phyloP scores from a whole-genome alignment of 2,797 vertebrate genomes.

The Dallia pectoralis region DNA sequence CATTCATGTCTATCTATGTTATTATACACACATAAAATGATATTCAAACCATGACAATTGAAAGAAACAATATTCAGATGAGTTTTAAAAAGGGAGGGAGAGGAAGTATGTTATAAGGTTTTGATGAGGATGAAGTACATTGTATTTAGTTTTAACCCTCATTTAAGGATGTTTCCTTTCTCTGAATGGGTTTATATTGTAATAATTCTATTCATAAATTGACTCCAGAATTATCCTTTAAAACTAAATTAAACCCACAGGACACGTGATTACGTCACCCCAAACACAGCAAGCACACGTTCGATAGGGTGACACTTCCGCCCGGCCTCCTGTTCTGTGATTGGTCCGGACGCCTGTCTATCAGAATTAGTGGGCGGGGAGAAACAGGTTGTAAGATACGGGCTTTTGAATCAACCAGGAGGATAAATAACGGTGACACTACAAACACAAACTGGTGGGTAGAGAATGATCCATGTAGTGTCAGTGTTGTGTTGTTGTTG shows the following conservation, averaged over 20 bases:
- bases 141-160: too few species aligned
- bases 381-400: constrained; percentile 50
- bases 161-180: too few species aligned
- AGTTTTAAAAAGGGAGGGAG: too few species aligned
- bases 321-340: constrained; percentile 22
- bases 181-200: background rate
- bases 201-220: background rate
- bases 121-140: too few species aligned
- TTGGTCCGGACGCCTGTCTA: constrained; percentile 44
- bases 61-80: too few species aligned
- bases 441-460: constrained; percentile 68
- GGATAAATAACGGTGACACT: constrained; percentile 29
- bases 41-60: too few species aligned
- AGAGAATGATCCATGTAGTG: background rate
- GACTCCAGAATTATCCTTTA: background rate
- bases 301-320: background rate
- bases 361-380: constrained; percentile 23
- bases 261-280: background rate
- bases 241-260: too few species aligned
- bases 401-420: constrained; percentile 15
- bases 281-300: background rate
- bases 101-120: too few species aligned
- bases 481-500: background rate
- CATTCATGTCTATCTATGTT: too few species aligned
- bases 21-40: too few species aligned